Conservation (phyloP, 2,113 vertebrate genomes). For the Chaenocephalus aceratus region DNA sequence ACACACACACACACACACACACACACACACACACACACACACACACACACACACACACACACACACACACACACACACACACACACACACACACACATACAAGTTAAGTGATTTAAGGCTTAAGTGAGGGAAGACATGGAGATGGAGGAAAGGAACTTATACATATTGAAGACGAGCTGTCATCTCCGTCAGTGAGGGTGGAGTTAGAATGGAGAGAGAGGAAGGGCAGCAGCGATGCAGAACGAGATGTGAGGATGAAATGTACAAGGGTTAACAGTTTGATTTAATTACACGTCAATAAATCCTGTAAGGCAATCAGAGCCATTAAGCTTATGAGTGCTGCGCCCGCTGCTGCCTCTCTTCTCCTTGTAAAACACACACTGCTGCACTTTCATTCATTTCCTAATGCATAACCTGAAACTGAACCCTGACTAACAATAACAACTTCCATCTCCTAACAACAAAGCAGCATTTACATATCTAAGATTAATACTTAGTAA, state of each 20-base stretch:
- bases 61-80: background rate
- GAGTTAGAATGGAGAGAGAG: background rate
- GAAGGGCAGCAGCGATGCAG: background rate
- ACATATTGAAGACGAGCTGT: background rate
- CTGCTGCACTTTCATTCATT: background rate
- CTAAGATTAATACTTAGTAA: no score
- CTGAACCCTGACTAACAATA: background rate
- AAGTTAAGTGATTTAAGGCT: no score
- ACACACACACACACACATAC: background rate
- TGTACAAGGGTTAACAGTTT: constrained; percentile 15
- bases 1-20: background rate
- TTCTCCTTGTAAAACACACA: constrained; percentile 13
- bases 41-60: background rate
- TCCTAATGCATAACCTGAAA: background rate
- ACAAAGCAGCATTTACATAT: background rate
- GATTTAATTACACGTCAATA: constrained; percentile 43
- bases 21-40: background rate
- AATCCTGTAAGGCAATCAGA: constrained; percentile 40
- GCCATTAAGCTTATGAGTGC: constrained; percentile 48
- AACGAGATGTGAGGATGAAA: background rate
- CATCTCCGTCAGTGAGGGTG: background rate
- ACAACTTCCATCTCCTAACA: background rate
- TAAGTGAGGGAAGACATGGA: no score
- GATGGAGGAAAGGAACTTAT: background rate
- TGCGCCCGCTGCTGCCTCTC: background rate